phyloP scores from a whole-genome alignment of 2,888 invertebrate genomes.

The Eremobia ochroleuca region DNA sequence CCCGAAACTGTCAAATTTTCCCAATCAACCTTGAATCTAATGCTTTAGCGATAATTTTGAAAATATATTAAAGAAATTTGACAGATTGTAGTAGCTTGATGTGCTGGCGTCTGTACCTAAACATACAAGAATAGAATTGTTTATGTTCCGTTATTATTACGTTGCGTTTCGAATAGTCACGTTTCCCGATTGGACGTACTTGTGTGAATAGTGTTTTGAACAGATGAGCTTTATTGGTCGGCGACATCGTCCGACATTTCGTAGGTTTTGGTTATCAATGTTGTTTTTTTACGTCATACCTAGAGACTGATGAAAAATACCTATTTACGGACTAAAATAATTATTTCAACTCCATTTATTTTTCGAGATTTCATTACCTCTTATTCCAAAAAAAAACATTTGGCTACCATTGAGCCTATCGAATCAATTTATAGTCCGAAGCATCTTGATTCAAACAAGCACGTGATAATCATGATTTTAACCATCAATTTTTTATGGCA shows the following conservation, averaged over 20 bases:
- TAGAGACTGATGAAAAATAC: neutral
- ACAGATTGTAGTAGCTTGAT: too few species aligned
- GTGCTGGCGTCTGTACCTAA: too few species aligned
- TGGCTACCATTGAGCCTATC: neutral
- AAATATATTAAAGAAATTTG: too few species aligned
- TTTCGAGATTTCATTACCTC: neutral
- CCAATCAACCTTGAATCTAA: too few species aligned
- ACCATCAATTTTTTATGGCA: neutral
- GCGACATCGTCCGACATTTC: neutral
- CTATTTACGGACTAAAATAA: neutral
- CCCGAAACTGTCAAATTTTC: too few species aligned
- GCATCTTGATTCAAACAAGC: neutral
- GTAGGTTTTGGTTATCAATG: neutral
- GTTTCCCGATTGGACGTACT: neutral
- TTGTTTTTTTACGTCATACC: neutral
- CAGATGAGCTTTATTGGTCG: conserved; percentile 1
- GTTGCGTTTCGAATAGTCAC: conserved; percentile 1
- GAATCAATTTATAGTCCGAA: neutral
- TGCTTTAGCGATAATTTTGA: too few species aligned
- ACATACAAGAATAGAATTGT: conserved; percentile 10
- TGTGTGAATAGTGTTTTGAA: conserved; percentile 11
- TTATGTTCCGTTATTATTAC: conserved; percentile 8
- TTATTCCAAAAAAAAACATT: neutral
- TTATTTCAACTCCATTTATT: neutral
- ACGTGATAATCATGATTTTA: too few species aligned